phyloP scores from a whole-genome alignment of 1,140 invertebrate genomes.

The Drosophila mauritiana region DNA sequence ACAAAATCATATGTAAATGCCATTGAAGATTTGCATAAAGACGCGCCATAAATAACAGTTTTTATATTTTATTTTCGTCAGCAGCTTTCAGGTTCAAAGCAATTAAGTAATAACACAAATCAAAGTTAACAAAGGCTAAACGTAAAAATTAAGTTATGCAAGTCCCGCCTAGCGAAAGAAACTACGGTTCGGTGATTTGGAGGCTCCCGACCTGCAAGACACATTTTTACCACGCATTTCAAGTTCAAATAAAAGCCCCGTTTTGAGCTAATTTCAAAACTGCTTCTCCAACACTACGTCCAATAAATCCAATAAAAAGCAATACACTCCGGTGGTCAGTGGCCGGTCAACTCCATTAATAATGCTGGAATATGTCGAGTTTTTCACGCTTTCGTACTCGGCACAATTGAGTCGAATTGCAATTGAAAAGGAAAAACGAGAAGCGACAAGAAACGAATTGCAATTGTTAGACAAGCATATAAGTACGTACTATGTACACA shows the following conservation, averaged over 20 bases:
- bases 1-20: conserved; percentile 52
- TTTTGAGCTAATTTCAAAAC: conserved; percentile 38
- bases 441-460: conserved; percentile 21
- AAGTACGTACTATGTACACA: conserved; percentile 1
- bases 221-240: background rate
- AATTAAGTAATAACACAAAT: conserved; percentile 82
- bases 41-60: conserved; percentile 48
- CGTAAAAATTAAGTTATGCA: conserved; percentile 63
- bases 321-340: conserved; percentile 36
- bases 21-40: conserved; percentile 48
- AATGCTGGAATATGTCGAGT: conserved; percentile 41
- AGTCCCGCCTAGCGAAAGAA: conserved; percentile 58
- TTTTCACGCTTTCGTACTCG: conserved; percentile 72
- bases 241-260: conserved; percentile 22
- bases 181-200: conserved; percentile 50
- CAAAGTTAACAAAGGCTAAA: conserved; percentile 54
- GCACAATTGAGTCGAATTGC: conserved; percentile 55
- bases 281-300: background rate
- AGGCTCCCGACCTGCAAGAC: conserved; percentile 18
- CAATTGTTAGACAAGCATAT: conserved; percentile 25
- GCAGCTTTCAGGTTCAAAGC: conserved; percentile 77
- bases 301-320: conserved; percentile 10
- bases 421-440: conserved; percentile 46
- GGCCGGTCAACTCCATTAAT: conserved; percentile 45
- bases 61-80: conserved; percentile 34